Evolutionary conservation across 2,113 vertebrate species (phyloP), one percentile per base, ranked within the genome.

Genomic region (Mormoops blainvillei): DNA sequence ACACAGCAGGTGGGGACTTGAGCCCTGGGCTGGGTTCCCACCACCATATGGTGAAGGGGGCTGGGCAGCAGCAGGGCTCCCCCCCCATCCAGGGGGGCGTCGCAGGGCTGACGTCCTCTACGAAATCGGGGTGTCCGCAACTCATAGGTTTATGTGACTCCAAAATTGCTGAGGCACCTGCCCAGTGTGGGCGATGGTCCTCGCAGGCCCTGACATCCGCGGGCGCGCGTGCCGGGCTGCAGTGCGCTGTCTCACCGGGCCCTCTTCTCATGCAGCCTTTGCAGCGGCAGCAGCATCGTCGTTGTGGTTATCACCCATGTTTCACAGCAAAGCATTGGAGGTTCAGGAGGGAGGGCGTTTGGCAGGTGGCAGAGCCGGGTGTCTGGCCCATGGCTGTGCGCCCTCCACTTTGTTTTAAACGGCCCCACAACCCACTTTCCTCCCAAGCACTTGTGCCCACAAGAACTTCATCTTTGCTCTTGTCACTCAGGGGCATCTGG

Each of bases 341-440:
- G 43, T 33, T 61, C 63, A 13, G 52, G 20, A 4, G 22, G 1
- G n/a, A 61, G 18, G 19, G 52, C 18, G 1, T 26, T 5, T 41
- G 50, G 52, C 63, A 15, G 18, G 43, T 0, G 36, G 63, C 28
- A n/a, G 41, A 28, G 52, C 74, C 2, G 1, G 0, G 12, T 5
- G 36, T 43, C 16, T 0, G 0, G 50, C 33, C 63, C 50, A 41
- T 4, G 26, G 14, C 71, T 26, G 15, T 9, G 20, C 7, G 0
- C 15, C 28, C 20, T 41, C 14, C n/a, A 1, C 2, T 22, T 12
- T n/a, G 81, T 73, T 71, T 7, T 12, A 11, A 43, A 24, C 0
- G 52, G 41, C 54, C 36, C 1, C 13, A 24, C 4, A 8, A 0
- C 22, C 24, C n/a, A 7, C 1, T 5, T 48, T 16, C 61, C 43